These are phyloP conservation scores for Euzetes globulus DNA, from an alignment of 2,888 invertebrate species.

Conservation along the genomic window DNA sequence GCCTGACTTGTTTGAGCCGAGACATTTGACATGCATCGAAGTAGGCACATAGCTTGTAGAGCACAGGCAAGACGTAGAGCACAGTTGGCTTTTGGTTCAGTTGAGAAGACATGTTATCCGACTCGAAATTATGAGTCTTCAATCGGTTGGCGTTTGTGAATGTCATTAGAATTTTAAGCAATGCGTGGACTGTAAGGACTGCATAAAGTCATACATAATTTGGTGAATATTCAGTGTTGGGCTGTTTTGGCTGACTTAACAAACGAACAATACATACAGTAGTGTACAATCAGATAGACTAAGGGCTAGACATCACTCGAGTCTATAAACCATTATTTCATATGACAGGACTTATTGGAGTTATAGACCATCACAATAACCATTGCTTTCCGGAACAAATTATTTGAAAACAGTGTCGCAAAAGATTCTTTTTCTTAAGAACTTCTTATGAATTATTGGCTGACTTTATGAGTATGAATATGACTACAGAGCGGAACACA, in stretches of 20 bases:
- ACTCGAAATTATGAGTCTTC: not conserved
- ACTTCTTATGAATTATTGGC: not conserved
- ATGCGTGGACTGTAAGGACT: not conserved
- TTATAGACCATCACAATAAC: conserved; percentile 19
- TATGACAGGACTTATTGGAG: not conserved
- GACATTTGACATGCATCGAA: conserved; percentile 16
- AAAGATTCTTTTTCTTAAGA: not conserved
- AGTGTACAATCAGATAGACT: too few species aligned
- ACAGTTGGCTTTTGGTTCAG: not conserved
- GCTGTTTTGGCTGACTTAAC: not conserved
- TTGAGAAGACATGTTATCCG: not conserved
- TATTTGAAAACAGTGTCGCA: conserved; percentile 8
- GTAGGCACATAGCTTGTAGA: not conserved
- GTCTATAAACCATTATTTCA: not conserved
- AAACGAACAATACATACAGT: not conserved
- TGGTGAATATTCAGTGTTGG: not conserved
- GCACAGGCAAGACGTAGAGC: not conserved
- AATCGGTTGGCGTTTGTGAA: conserved; percentile 16
- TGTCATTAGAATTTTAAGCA: conserved; percentile 8
- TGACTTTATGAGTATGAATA: conserved; percentile 4
- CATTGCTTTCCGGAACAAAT: conserved; percentile 25
- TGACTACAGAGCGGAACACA: conserved; percentile 7
- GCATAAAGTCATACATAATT: conserved; percentile 11
- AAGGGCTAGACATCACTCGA: too few species aligned
- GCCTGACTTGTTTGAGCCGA: conserved; percentile 17